Evolutionary conservation across 2,888 invertebrate genomes (phyloP), one percentile per base, ranked within the genome.

Genomic region (Meta bourneti): DNA sequence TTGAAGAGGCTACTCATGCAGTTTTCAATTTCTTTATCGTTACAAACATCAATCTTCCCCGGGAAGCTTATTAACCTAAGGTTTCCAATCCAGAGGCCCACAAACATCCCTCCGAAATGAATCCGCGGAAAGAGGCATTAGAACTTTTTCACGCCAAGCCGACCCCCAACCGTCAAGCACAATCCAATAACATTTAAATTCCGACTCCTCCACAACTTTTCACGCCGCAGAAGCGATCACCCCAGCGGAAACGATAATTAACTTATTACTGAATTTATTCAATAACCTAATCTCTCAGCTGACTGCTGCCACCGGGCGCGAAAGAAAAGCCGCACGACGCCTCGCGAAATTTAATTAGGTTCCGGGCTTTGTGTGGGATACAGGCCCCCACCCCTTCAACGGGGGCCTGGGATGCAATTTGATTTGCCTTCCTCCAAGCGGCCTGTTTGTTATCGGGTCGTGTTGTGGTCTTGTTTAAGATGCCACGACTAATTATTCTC

Each of bases 401-500:
- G 34, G 34, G 34, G 34, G 34, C 19, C 19, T 19, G 11, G 7
- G 74, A 74, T 6, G 77, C 77, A 77, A 77, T 77, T 77, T 51
- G 77, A 77, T 77, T 77, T 77, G n/a, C 77, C 11, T 49, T 48
- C 19, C 74, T 20, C 20, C 11, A 74, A 74, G 6, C 19, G 74
- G 51, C n/a, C 16, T 52, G 77, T 77, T 74, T 74, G 74, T 74
- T 74, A 74, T 74, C 74, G 19, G 74, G 74, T 74, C 74, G 20
- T 77, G 77, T 77, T 51, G 49, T n/a, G 52, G 77, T 1, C 49
- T 77, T 77, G 77, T 77, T 77, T 51, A 77, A 77, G 77, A 51
- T 77, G 77, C 51, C 77, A 77, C 51, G 77, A 49, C 77, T 77
- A 77, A 77, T 77, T 77, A 77, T 49, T 49, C 77, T 48, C 77